Evolutionary conservation across 1,140 invertebrate species (phyloP), one percentile per base, ranked within the genome.

Genomic region (Pristionchus pacificus): DNA sequence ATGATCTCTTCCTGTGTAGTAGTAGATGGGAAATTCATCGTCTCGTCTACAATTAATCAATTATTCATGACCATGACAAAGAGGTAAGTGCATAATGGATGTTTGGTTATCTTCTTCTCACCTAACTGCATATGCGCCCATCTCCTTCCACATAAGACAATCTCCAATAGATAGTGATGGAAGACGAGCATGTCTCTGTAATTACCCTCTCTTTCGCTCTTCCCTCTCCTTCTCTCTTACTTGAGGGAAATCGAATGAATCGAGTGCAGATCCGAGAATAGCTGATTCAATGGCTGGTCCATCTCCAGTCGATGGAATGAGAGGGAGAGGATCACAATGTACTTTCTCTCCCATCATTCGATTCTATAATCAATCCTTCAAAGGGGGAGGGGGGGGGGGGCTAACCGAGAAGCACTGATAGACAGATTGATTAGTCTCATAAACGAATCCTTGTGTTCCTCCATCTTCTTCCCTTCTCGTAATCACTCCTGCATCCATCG

Each of bases 401-500:
- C n/a, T n/a, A n/a, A n/a, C n/a, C n/a, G n/a, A n/a, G n/a, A n/a
- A n/a, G n/a, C n/a, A n/a, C n/a, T n/a, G n/a, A n/a, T 49, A 49
- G 6, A 49, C 6, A 49, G 38, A 49, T 49, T 49, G 6, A 19
- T 49, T 49, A 6, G 38, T 49, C 38, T 49, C 38, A 49, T 49
- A 49, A 10, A 49, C 38, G 19, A 49, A 49, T 49, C 38, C 38
- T 10, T 10, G 6, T 6, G 38, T 19, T 10, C 38, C 38, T 10
- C 6, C 19, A 49, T 49, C 38, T 10, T 6, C 38, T 10, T 49
- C 38, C 19, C 38, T 10, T 10, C 66, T 30, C 14, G 69, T 62
- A 25, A 76, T 66, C n/a, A 63, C 60, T 14, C 74, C 31, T 1
- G 65, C 55, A 6, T 72, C 71, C 14, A 91, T 86, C 27, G 88